Conservation (phyloP, 2,113 vertebrate species). For the Esox niger region DNA sequence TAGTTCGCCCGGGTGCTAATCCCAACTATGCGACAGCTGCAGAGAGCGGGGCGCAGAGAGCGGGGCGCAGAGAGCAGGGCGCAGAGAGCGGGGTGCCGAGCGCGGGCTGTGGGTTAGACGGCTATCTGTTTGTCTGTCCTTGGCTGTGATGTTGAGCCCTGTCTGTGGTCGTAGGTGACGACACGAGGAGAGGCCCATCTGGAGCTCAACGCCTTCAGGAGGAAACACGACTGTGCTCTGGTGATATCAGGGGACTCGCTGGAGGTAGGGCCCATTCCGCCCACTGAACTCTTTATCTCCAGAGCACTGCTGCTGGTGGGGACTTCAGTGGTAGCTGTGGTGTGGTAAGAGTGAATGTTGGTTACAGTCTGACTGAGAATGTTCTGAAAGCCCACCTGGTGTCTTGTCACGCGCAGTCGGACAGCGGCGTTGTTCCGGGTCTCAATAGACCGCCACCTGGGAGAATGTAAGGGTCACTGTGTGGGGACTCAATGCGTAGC, state of each 20-base stretch:
- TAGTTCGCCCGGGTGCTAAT: constrained; percentile 7
- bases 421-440: background rate
- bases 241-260: constrained; percentile 96
- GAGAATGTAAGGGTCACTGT: too few relatives aligned
- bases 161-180: constrained; percentile 77
- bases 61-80: too few relatives aligned
- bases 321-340: constrained; percentile 51
- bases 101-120: constrained; percentile 41
- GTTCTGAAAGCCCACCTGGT: background rate
- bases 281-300: background rate
- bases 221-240: constrained; percentile 94
- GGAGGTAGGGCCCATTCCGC: constrained; percentile 72
- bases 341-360: constrained; percentile 27
- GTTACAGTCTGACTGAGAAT: constrained; percentile 27
- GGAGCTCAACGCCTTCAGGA: constrained; percentile 93
- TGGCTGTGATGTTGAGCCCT: constrained; percentile 24
- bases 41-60: constrained; percentile 14
- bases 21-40: constrained; percentile 17
- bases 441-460: too few relatives aligned
- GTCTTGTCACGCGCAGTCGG: background rate
- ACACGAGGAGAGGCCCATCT: constrained; percentile 94
- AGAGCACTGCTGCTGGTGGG: background rate
- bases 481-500: background rate
- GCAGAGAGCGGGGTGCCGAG: too few relatives aligned
- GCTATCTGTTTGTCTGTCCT: constrained; percentile 26